Percentiles rank a stretch among this genome's conserved stretches.
Evolutionary conservation across 2,888 invertebrate genomes (phyloP).

Genomic region (Parnassius glacialis): DNA sequence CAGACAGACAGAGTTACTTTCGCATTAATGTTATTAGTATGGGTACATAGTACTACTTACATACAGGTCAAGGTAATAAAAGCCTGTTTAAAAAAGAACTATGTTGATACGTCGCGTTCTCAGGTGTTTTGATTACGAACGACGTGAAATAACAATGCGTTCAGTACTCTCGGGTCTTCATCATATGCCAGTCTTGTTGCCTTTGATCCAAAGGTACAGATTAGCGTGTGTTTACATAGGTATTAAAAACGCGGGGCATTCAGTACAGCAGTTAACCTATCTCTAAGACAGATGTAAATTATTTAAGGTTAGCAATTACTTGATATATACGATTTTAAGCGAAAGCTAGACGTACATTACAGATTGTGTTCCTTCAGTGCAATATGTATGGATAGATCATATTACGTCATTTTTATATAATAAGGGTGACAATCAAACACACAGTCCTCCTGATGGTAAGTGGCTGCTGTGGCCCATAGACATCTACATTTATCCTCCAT

Average conservation of each 20-base stretch:
- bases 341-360: too few species aligned
- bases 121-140: not conserved
- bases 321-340: not conserved
- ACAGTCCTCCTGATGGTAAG: too few species aligned
- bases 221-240: slow-evolving; percentile 33
- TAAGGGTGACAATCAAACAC: too few species aligned
- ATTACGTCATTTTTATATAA: too few species aligned
- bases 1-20: too few species aligned
- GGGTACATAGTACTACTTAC: not conserved
- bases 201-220: slow-evolving; percentile 34
- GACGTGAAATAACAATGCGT: slow-evolving; percentile 1
- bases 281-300: slow-evolving; percentile 14
- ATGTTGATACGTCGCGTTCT: too few species aligned
- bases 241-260: slow-evolving; percentile 29
- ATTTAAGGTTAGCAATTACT: slow-evolving; percentile 14
- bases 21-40: not conserved
- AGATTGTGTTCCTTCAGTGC: too few species aligned
- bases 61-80: too few species aligned
- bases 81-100: not conserved
- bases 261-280: slow-evolving; percentile 13
- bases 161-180: slow-evolving; percentile 15
- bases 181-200: slow-evolving; percentile 27
- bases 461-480: too few species aligned
- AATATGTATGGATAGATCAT: too few species aligned
- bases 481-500: too few species aligned